phyloP scores from a whole-genome alignment of 2,888 invertebrate species.

The Plagodis dolabraria region DNA sequence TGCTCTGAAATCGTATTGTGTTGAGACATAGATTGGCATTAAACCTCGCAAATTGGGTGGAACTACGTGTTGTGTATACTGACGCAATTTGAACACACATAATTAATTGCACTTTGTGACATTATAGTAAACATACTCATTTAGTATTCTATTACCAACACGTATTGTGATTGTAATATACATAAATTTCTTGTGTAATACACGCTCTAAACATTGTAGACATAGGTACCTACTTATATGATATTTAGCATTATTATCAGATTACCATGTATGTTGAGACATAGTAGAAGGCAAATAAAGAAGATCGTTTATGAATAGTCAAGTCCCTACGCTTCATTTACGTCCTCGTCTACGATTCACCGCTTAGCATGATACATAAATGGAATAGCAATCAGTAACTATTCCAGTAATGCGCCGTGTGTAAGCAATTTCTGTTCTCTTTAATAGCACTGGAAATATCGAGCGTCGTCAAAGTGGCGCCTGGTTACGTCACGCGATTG shows the following conservation, averaged over 20 bases:
- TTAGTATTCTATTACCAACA: constrained; percentile 6
- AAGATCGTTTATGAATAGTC: constrained; percentile 18
- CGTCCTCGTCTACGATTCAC: constrained; percentile 17
- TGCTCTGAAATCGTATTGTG: constrained; percentile 38
- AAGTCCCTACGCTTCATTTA: constrained; percentile 19
- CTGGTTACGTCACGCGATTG: constrained; percentile 77
- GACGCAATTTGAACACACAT: constrained; percentile 24
- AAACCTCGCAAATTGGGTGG: constrained; percentile 37
- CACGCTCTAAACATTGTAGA: constrained; percentile 8
- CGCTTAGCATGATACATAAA: constrained; percentile 23
- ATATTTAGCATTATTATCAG: constrained; percentile 24
- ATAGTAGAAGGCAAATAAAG: constrained; percentile 11
- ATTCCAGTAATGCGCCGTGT: constrained; percentile 29
- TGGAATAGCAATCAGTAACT: constrained; percentile 22
- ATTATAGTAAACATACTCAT: constrained; percentile 23
- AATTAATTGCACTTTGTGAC: constrained; percentile 31
- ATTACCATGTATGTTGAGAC: constrained; percentile 4
- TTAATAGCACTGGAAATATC: constrained; percentile 42
- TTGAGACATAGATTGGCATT: constrained; percentile 35
- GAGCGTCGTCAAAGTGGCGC: constrained; percentile 68
- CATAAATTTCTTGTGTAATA: constrained; percentile 7
- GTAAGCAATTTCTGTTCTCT: constrained; percentile 45
- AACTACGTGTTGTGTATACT: constrained; percentile 24
- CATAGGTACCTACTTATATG: constrained; percentile 10
- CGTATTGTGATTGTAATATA: constrained; percentile 10